These are phyloP conservation scores for Cylas formicarius DNA, from an alignment of 1,140 invertebrate species.

Conservation along the genomic window DNA sequence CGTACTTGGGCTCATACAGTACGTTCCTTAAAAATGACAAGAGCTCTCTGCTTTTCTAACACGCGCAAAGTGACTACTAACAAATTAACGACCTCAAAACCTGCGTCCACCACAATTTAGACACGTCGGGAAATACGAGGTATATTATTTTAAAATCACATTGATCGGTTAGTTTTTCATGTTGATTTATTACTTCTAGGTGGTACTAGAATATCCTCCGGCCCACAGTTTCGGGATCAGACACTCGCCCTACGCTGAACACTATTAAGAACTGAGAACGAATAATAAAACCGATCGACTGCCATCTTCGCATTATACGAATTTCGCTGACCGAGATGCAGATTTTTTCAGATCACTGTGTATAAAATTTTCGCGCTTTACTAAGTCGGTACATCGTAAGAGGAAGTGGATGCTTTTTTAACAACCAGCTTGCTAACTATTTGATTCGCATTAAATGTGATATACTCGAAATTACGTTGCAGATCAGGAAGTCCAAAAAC, in stretches of 20 bases:
- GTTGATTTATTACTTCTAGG: constrained; percentile 39
- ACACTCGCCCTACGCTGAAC: constrained; percentile 73
- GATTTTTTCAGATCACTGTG: too few relatives aligned
- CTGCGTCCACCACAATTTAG: too few relatives aligned
- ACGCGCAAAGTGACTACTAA: constrained; percentile 4
- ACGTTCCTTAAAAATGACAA: constrained; percentile 32
- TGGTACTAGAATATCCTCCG: constrained; percentile 51
- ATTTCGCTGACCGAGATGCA: constrained; percentile 4
- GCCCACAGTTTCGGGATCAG: constrained; percentile 79
- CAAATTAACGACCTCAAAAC: too few relatives aligned
- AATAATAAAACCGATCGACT: constrained; percentile 19
- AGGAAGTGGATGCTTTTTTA: too few relatives aligned
- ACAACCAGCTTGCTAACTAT: too few relatives aligned
- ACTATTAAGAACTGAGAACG: constrained; percentile 44
- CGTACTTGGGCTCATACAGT: constrained; percentile 46
- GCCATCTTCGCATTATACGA: constrained; percentile 3
- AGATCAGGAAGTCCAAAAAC: too few relatives aligned
- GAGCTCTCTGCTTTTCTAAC: constrained; percentile 33
- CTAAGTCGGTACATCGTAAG: constrained; percentile 19
- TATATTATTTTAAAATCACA: too few relatives aligned
- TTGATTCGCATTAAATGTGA: too few relatives aligned
- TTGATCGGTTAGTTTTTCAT: too few relatives aligned
- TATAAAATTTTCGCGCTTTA: too few relatives aligned
- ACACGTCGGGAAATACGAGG: too few relatives aligned
- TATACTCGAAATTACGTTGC: too few relatives aligned